Evolutionary conservation across 2,797 vertebrate genomes (phyloP).

Genomic region (Microctenopoma stevenorrisi): DNA sequence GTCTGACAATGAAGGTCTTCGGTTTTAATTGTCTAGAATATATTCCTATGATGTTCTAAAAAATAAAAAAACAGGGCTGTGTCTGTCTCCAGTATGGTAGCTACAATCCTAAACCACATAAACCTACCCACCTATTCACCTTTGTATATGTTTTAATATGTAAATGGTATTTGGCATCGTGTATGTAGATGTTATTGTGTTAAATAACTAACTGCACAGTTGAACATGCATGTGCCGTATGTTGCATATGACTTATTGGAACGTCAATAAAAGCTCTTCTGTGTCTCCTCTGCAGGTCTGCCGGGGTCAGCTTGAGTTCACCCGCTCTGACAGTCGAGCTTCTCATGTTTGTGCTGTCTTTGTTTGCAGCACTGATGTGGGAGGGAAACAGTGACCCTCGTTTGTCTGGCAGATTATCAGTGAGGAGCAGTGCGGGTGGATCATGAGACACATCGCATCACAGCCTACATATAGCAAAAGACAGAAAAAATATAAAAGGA

Average conservation of each 20-base stretch:
- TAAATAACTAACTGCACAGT: not conserved
- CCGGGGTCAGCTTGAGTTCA: conserved; percentile 54
- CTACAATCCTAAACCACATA: no score
- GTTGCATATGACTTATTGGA: not conserved
- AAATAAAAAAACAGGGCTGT: no score
- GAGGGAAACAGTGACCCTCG: conserved; percentile 70
- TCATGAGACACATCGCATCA: conserved; percentile 63
- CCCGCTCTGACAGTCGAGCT: conserved; percentile 39
- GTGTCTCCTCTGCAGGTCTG: conserved; percentile 29
- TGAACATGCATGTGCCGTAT: not conserved
- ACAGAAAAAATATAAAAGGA: not conserved
- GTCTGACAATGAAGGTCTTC: no score
- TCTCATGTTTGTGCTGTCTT: conserved; percentile 64
- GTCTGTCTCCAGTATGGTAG: no score
- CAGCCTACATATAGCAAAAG: conserved; percentile 32
- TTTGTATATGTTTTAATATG: not conserved
- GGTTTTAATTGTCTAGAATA: no score
- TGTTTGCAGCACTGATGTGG: conserved; percentile 60
- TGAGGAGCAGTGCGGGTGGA: conserved; percentile 43
- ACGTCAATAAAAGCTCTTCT: conserved; percentile 28
- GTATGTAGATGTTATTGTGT: not conserved
- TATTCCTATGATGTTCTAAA: no score
- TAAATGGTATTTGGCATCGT: not conserved
- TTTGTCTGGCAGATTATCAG: conserved; percentile 48
- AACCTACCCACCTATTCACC: no score